These are phyloP conservation scores for Nemapogon koenigi DNA, from an alignment of 2,888 invertebrate species.

Conservation along the genomic window DNA sequence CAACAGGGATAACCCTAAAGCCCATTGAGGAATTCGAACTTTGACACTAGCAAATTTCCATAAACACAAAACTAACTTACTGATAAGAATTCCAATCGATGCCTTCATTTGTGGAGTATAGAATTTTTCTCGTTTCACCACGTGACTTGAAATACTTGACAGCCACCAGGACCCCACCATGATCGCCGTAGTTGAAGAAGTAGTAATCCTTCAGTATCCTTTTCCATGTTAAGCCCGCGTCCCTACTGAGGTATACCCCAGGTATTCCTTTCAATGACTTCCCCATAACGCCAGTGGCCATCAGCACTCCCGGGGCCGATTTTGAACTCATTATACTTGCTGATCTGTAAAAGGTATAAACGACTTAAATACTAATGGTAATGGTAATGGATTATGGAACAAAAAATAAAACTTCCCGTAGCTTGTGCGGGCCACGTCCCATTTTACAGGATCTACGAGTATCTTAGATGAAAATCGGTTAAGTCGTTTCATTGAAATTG, in stretches of 20 bases:
- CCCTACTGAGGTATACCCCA: conserved; percentile 80
- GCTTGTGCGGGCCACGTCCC: conserved; percentile 19
- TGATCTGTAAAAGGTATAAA: conserved; percentile 57
- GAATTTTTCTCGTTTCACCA: conserved; percentile 78
- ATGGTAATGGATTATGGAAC: too few species aligned
- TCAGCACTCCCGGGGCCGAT: conserved; percentile 87
- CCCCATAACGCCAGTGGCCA: conserved; percentile 85
- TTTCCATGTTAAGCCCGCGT: conserved; percentile 85
- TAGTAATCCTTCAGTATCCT: conserved; percentile 81
- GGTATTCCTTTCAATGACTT: conserved; percentile 80
- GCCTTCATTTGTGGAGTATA: conserved; percentile 88
- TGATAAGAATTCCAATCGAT: conserved; percentile 76
- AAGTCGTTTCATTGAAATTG: too few species aligned
- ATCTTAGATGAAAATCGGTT: too few species aligned
- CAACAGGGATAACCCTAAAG: too few species aligned
- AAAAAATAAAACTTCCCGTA: too few species aligned
- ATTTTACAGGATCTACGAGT: too few species aligned
- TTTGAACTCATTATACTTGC: conserved; percentile 85
- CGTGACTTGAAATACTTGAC: conserved; percentile 80
- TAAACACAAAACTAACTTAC: too few species aligned
- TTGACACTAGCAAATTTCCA: too few species aligned
- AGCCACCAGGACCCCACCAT: conserved; percentile 87
- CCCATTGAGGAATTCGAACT: too few species aligned
- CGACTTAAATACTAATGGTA: conserved; percentile 16
- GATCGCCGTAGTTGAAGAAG: conserved; percentile 90